Conservation (phyloP, 2,113 vertebrate genomes). For the Forbesichthys agassizii region DNA sequence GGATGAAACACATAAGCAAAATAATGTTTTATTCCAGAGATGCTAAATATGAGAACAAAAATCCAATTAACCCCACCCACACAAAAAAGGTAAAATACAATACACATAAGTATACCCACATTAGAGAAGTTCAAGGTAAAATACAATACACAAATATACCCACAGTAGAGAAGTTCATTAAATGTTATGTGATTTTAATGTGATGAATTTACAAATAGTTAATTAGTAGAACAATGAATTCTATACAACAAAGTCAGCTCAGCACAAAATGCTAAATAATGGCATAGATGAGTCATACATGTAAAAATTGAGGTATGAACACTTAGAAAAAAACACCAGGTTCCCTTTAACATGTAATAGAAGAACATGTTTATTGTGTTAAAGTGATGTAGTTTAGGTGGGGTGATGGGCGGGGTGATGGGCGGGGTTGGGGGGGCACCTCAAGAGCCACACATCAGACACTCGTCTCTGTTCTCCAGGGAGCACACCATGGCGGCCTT, state of each 20-base stretch:
- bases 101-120: background rate
- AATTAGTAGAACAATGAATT: slow-evolving; percentile 20
- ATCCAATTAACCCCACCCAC: too few species aligned
- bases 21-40: too few species aligned
- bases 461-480: slow-evolving; percentile 91
- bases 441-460: slow-evolving; percentile 94
- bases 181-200: background rate
- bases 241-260: slow-evolving; percentile 47
- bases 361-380: slow-evolving; percentile 1
- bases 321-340: too few species aligned
- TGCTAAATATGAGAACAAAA: too few species aligned
- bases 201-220: background rate
- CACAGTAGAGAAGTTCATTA: slow-evolving; percentile 13
- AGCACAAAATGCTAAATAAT: slow-evolving; percentile 48
- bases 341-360: background rate
- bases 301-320: background rate
- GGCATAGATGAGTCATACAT: slow-evolving; percentile 9
- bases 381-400: background rate
- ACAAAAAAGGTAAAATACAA: slow-evolving; percentile 16
- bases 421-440: background rate
- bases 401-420: background rate
- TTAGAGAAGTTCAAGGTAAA: slow-evolving; percentile 12
- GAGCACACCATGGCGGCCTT: slow-evolving; percentile 95
- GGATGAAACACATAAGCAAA: too few species aligned
- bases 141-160: slow-evolving; percentile 9